These are phyloP conservation scores for Drosophila subpulchrella DNA, from an alignment of 1,140 invertebrate genomes.

Conservation along the genomic window DNA sequence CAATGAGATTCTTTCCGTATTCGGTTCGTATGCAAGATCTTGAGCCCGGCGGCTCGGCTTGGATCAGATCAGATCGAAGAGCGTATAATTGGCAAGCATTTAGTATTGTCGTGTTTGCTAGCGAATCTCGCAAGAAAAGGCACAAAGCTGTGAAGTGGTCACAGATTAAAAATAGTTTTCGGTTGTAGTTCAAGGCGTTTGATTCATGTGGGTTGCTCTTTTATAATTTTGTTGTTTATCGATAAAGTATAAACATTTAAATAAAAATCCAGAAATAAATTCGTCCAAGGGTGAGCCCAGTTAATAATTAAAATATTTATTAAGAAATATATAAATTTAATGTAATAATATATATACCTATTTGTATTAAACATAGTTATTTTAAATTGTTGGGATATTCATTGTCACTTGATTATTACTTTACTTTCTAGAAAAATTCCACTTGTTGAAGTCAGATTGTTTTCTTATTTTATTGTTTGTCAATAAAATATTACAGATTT, in stretches of 20 bases:
- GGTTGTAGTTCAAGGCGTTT: slow-evolving; percentile 11
- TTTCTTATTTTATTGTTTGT: no score
- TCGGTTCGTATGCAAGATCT: slow-evolving; percentile 34
- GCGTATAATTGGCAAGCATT: slow-evolving; percentile 45
- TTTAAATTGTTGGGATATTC: no score
- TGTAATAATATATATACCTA: no score
- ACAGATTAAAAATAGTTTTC: slow-evolving; percentile 38
- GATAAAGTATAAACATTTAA: not conserved
- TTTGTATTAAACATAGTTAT: no score
- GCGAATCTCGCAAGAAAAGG: slow-evolving; percentile 28
- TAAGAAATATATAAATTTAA: no score
- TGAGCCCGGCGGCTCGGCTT: slow-evolving; percentile 49
- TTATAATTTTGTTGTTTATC: not conserved
- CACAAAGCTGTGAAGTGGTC: slow-evolving; percentile 36
- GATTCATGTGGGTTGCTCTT: not conserved
- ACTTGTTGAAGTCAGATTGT: no score
- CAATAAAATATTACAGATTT: no score
- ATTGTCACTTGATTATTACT: no score
- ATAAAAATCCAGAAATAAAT: no score
- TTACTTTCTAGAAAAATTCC: no score
- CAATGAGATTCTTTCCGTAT: slow-evolving; percentile 52
- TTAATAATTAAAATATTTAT: no score
- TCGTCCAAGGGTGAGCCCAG: no score
- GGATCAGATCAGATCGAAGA: slow-evolving; percentile 22
- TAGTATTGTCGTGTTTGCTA: slow-evolving; percentile 49